Conservation (phyloP, 2,113 vertebrate species). For the Entomyzon cyanotis region DNA sequence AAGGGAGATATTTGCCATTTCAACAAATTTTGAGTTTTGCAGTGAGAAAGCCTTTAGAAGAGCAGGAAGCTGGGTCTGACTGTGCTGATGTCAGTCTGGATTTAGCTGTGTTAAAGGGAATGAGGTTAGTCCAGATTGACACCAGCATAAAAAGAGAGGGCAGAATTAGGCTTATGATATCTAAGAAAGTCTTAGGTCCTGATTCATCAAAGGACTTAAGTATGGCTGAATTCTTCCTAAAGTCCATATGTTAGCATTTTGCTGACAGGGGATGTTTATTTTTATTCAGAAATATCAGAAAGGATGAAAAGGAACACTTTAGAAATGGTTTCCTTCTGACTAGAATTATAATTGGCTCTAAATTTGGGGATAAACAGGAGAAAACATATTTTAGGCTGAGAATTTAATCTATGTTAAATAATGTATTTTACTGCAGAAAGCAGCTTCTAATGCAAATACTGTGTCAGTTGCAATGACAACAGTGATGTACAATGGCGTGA, state of each 20-base stretch:
- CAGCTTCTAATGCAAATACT: background rate
- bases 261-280: constrained; percentile 10
- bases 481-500: background rate
- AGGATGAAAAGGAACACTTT: background rate
- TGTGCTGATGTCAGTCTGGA: background rate
- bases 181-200: constrained; percentile 41
- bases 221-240: constrained; percentile 14
- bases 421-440: background rate
- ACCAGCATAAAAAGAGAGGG: background rate
- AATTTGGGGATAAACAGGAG: background rate
- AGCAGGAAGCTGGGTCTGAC: background rate
- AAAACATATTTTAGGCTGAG: background rate
- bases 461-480: background rate
- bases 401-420: background rate
- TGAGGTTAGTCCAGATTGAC: constrained; percentile 49
- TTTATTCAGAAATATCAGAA: constrained; percentile 40
- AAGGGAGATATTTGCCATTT: background rate
- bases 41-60: background rate
- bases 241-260: constrained; percentile 30
- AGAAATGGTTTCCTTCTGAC: background rate
- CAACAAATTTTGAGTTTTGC: background rate
- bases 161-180: constrained; percentile 28
- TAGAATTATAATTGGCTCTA: background rate
- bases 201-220: constrained; percentile 43
- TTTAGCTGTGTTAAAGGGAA: background rate